Conservation (phyloP, 2,888 invertebrate genomes). For the Andricus curvator region DNA sequence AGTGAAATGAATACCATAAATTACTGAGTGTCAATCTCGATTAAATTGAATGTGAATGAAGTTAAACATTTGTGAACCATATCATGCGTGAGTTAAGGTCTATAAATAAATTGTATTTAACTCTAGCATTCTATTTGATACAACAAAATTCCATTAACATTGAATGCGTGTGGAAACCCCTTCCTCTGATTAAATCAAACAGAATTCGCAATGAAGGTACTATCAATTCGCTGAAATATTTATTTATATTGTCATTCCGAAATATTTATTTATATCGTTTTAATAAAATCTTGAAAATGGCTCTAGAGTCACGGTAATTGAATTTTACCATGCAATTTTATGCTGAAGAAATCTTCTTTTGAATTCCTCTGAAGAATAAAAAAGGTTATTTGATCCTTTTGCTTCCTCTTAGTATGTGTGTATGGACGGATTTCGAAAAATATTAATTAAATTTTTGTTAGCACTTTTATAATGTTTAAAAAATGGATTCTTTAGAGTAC, state of each 20-base stretch:
- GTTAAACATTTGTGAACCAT: no score
- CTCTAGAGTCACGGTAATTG: conserved; percentile 38
- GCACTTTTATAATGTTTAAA: no score
- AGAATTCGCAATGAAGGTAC: conserved; percentile 15
- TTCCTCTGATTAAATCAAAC: conserved; percentile 13
- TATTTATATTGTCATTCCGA: background rate
- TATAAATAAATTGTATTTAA: conserved; percentile 14
- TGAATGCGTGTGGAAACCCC: background rate
- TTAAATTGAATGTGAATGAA: background rate
- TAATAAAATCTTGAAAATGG: background rate
- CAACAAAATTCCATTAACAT: background rate
- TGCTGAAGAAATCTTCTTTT: no score
- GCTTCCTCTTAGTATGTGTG: no score
- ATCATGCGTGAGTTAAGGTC: background rate
- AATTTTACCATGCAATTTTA: background rate
- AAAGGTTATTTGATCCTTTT: no score
- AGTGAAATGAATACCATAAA: background rate
- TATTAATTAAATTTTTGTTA: no score
- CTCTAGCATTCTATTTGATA: conserved; percentile 3
- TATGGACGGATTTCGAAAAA: no score
- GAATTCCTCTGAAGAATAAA: no score
- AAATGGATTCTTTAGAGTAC: no score
- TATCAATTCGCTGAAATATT: background rate
- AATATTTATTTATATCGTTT: no score
- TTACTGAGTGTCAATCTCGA: background rate